Conservation (phyloP, 2,113 vertebrate species). For the Ptyas mucosa region DNA sequence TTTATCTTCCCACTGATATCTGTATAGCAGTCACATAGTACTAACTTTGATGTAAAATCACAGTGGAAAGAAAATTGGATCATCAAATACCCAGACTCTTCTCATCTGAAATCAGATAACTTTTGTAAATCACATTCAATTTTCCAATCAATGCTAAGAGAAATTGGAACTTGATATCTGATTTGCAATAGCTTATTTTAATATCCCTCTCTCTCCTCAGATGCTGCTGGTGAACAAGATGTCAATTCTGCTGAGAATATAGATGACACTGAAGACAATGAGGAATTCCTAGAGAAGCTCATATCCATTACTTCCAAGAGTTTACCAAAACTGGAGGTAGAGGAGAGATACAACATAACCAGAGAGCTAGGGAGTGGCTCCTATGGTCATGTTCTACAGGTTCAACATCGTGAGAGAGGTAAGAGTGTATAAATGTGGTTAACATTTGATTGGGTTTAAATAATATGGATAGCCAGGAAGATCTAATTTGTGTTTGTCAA, state of each 20-base stretch:
- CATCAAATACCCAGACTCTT: neutral
- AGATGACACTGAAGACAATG: constrained; percentile 58
- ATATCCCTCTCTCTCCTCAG: neutral
- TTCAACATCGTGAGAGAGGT: constrained; percentile 81
- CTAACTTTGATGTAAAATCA: neutral
- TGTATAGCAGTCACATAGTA: neutral
- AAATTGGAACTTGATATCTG: neutral
- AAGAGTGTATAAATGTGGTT: constrained; percentile 13
- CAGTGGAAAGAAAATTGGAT: neutral
- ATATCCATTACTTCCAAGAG: constrained; percentile 76
- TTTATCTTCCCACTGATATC: neutral
- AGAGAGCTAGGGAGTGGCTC: constrained; percentile 84
- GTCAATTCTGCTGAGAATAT: constrained; percentile 13
- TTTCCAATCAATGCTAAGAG: neutral
- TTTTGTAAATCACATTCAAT: neutral
- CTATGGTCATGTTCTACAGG: constrained; percentile 85
- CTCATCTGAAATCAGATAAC: neutral
- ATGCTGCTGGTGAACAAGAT: neutral
- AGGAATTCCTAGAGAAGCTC: constrained; percentile 75
- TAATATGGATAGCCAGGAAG: neutral
- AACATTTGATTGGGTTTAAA: neutral
- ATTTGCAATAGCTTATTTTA: neutral
- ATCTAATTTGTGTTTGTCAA: neutral
- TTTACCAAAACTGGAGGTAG: constrained; percentile 71
- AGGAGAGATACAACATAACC: constrained; percentile 77